Conservation (phyloP, 1,140 invertebrate genomes). For the Drosophila pectinifera region DNA sequence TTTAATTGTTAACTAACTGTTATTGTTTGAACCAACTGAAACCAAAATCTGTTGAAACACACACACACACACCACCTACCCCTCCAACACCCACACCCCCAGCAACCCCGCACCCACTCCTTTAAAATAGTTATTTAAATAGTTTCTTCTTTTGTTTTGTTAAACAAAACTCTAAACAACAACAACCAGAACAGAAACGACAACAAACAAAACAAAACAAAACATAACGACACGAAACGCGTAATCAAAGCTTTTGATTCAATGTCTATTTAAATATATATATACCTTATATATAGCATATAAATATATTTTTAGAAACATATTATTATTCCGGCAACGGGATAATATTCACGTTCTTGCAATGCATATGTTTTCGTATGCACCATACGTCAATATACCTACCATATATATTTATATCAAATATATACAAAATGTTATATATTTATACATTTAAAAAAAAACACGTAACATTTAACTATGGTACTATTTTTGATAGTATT, state of each 20-base stretch:
- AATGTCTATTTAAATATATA: conserved; percentile 79
- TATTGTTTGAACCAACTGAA: conserved; percentile 80
- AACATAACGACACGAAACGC: conserved; percentile 54
- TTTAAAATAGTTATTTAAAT: conserved; percentile 80
- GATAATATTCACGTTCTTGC: conserved; percentile 79
- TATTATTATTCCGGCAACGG: conserved; percentile 80
- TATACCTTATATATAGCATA: conserved; percentile 80
- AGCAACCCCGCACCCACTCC: conserved; percentile 15
- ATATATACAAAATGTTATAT: conserved; percentile 73
- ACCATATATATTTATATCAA: conserved; percentile 64
- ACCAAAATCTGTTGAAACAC: conserved; percentile 80
- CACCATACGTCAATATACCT: conserved; percentile 70
- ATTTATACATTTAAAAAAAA: conserved; percentile 66
- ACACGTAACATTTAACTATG: conserved; percentile 74
- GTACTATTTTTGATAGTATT: conserved; percentile 84
- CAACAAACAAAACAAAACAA: conserved; percentile 55
- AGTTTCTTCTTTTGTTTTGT: conserved; percentile 80
- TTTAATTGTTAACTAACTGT: conserved; percentile 83
- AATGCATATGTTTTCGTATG: conserved; percentile 85
- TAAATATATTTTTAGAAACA: conserved; percentile 84
- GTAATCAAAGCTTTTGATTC: conserved; percentile 80
- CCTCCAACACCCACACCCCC: conserved; percentile 2
- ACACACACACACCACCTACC: conserved; percentile 36
- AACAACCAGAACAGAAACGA: conserved; percentile 54
- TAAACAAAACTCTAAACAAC: conserved; percentile 77